Base-by-base conservation (phyloP, 2,888 invertebrate species). In the Drosophila cognata region DNA sequence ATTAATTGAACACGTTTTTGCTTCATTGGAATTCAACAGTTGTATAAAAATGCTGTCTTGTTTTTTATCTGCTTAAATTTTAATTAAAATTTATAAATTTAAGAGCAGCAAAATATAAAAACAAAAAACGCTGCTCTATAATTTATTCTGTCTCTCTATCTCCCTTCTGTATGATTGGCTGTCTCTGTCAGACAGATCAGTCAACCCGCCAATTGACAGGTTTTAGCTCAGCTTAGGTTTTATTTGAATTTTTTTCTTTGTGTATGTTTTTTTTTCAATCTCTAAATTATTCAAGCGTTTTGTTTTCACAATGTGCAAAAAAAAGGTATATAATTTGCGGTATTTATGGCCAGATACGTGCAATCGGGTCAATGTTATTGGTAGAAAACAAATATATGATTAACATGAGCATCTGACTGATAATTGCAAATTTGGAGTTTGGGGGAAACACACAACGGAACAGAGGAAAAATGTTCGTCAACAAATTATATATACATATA, bases 231-330 rank as follows among this genome's bases (percentile, higher is more conserved):
- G 29, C 57, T 60, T 35, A 4, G 4, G 25, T 38, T 48, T 48
- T 57, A n/a, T 16, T 53, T 38, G 33, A 11, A 21, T 35, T 21
- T 33, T 55, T 64, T 38, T 31, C 13, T 50, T 52, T 52, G 5
- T 21, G 31, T 33, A 25, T 31, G 4, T 10, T 50, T 36, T 28
- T 25, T 58, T 59, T 50, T 21, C 16, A 57, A 36, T 72, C 29
- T 28, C 25, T 53, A 63, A 77, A 66, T 74, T 79, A 79, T 79
- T 62, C 75, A 57, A 74, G 18, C 61, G 35, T 52, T 55, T 56
- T 63, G 36, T 41, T 35, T 16, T 48, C n/a, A 41, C 35, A 6
- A 29, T 4, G 8, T 60, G 10, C 51, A 21, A 16, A 29, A 41
- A 41, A 25, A 38, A 28, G 1, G 25, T 16, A 8, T 46, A 25